These are phyloP conservation scores for Tanytarsus gracilentus DNA, from an alignment of 2,888 invertebrate genomes.

Conservation along the genomic window DNA sequence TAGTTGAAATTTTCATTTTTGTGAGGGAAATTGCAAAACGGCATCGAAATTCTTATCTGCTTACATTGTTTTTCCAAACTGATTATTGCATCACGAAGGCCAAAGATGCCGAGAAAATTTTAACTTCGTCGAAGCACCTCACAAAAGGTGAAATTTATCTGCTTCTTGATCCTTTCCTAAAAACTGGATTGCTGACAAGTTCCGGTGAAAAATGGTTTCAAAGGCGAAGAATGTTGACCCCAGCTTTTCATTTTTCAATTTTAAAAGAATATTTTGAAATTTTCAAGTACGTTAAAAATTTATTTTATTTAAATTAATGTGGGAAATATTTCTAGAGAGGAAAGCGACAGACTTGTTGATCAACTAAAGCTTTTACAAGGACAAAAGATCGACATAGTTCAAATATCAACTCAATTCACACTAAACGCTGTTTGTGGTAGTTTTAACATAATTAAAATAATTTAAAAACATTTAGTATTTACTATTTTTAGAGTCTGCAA, in stretches of 20 bases:
- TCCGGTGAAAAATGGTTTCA: slow-evolving; percentile 49
- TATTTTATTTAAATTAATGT: neutral
- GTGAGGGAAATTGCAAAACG: slow-evolving; percentile 34
- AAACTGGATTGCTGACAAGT: slow-evolving; percentile 47
- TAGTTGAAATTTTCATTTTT: slow-evolving; percentile 36
- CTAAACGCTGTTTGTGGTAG: slow-evolving; percentile 55
- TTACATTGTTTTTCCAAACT: slow-evolving; percentile 36
- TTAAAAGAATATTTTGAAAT: slow-evolving; percentile 43
- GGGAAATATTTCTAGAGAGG: slow-evolving; percentile 35
- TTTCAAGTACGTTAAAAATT: slow-evolving; percentile 32
- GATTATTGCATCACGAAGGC: slow-evolving; percentile 43
- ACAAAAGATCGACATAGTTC: slow-evolving; percentile 43
- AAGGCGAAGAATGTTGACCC: slow-evolving; percentile 54
- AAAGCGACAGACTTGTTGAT: slow-evolving; percentile 38
- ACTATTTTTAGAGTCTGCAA: slow-evolving; percentile 51
- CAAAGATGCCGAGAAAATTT: slow-evolving; percentile 45
- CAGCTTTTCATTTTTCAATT: slow-evolving; percentile 57
- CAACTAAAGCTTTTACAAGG: slow-evolving; percentile 32
- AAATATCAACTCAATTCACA: slow-evolving; percentile 50
- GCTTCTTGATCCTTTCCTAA: slow-evolving; percentile 46
- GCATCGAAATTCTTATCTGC: slow-evolving; percentile 37
- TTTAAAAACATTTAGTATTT: neutral
- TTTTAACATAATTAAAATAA: neutral
- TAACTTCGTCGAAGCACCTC: slow-evolving; percentile 39
- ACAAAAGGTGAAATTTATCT: slow-evolving; percentile 46